Evolutionary conservation across 2,888 invertebrate genomes (phyloP), one percentile per base, ranked within the genome.

Genomic region (Synanthedon andrenaeformis): DNA sequence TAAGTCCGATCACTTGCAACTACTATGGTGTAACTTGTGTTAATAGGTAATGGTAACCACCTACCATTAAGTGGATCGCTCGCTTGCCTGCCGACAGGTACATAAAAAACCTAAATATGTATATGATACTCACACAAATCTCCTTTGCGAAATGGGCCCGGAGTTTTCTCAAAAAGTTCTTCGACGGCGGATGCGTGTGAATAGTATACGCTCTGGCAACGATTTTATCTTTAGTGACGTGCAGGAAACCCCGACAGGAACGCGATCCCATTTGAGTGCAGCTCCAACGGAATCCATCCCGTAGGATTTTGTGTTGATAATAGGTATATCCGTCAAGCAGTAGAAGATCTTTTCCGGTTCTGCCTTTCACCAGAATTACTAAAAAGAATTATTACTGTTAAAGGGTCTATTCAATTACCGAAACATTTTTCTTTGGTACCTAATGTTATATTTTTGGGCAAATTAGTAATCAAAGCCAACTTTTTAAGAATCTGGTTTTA

Each of bases 231-330:
- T 70, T 69, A 2, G 83, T 82, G 3, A 86, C 86, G 57, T 84
- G 86, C 0, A 87, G 71, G 63, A 84, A 86, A 0, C 78, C 87
- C 48, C 84, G 67, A 60, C 87, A 87, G 1, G 86, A 82, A 57
- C 86, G 76, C 55, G 86, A 86, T 0, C 84, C 85, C 86, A 86
- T 86, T 62, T 84, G 84, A 0, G 87, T 86, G 58, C 87, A 87
- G 67, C 86, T 86, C 87, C 87, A 87, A 0, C 87, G 75, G 64
- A 74, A 80, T 0, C 87, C 87, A 42, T 85, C 84, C 17, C 79
- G 72, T 8, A 86, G 66, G 2, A 76, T 62, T 63, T 86, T 87
- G 58, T 86, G 86, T 58, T 85, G 82, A 60, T 86, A 87, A 62
- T 83, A 87, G 0, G 86, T 87, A 57, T 85, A 86, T 0, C 86